Conservation (phyloP, 2,888 invertebrate species). For the Drosophila ustulata region DNA sequence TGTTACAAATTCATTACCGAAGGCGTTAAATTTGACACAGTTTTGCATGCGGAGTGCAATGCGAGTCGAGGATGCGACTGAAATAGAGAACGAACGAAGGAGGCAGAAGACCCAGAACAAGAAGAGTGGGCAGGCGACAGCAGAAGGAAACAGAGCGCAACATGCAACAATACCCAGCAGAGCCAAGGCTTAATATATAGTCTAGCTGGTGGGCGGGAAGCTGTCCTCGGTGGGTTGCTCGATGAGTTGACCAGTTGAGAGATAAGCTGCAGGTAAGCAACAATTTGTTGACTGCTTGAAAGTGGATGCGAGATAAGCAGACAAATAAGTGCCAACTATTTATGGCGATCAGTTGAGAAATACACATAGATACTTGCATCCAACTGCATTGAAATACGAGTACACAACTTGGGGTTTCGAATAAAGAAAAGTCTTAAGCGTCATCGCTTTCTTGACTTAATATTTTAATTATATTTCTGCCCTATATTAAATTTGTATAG, state of each 20-base stretch:
- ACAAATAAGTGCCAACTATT: too few relatives aligned
- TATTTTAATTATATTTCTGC: too few relatives aligned
- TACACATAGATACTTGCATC: too few relatives aligned
- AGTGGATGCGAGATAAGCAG: not conserved
- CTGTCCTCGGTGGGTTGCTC: slow-evolving; percentile 25
- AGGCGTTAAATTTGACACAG: slow-evolving; percentile 81
- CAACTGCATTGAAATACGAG: too few relatives aligned
- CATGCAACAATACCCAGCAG: slow-evolving; percentile 58
- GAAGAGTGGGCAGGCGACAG: slow-evolving; percentile 29
- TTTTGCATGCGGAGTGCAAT: slow-evolving; percentile 68
- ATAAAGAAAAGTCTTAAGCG: too few relatives aligned
- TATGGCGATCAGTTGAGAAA: too few relatives aligned
- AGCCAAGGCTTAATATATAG: slow-evolving; percentile 41
- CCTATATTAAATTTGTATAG: too few relatives aligned
- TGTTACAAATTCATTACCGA: slow-evolving; percentile 81
- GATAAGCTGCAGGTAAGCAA: not conserved
- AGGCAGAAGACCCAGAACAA: slow-evolving; percentile 1
- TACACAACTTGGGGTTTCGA: too few relatives aligned
- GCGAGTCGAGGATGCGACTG: slow-evolving; percentile 18
- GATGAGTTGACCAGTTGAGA: slow-evolving; percentile 15
- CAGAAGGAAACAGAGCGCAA: slow-evolving; percentile 48
- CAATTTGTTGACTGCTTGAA: not conserved
- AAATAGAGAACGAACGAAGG: slow-evolving; percentile 1
- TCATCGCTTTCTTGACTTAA: too few relatives aligned
- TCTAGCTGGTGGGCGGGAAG: slow-evolving; percentile 7